Evolutionary conservation across 2,797 vertebrate genomes (phyloP), one percentile per base, ranked within the genome.

Genomic region (Characodon lateralis): DNA sequence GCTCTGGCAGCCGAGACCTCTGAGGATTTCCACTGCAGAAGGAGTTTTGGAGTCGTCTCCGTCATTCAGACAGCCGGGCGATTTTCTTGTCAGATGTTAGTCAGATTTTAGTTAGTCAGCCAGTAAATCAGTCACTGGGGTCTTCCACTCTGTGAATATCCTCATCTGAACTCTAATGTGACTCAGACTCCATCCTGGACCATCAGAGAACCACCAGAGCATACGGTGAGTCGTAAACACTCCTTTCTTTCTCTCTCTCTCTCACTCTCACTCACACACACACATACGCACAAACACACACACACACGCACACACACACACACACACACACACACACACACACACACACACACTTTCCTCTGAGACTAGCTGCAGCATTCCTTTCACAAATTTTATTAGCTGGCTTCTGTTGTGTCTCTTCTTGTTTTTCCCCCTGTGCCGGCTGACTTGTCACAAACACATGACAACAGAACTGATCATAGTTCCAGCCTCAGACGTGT

Each of bases 211-310:
- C 88, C 82, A 92, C 88, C 82, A 79, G 87, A 84, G 88, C 80
- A 78, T 83, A 83, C 41, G 94, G 95, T 96, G 90, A 93, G 94
- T 94, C 74, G 71, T 76, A 82, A 82, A 87, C 72, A 72, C 73
- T 78, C 51, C 50, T 85, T 80, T 89, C 81, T 75, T 50, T 84
- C 46, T 48, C 46, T 48, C 31, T 28, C 28, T 28, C 28, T 28
- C 28, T 28, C 43, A 46, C 43, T 9, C 43, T 9, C 43, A 46
- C 43, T 9, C 43, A 46, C 43, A 46, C 43, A 46, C 50, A 2
- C 50, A 1, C 26, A 5, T 3, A 43, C 43, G 3, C 26, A 26
- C 58, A 26, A 26, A 61, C 59, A 63, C 59, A 9, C 31, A 35
- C 31, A 39, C 31, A 22, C 22, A n/a, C 43, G 10, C 43, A 46